phyloP scores from a whole-genome alignment of 1,140 invertebrate species.

The Olivierus martensii region DNA sequence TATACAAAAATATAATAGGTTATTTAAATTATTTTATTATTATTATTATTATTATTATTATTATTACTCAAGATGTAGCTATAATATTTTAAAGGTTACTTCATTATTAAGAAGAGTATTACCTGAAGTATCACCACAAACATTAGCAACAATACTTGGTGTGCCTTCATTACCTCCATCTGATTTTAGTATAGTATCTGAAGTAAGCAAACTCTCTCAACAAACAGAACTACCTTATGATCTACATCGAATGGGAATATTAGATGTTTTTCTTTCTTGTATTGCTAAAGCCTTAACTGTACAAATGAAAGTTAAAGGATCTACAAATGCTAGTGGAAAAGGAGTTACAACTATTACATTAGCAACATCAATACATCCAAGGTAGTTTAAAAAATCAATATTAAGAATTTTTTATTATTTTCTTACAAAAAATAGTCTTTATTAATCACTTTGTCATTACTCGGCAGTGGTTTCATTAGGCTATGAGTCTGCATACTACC shows the following conservation, averaged over 20 bases:
- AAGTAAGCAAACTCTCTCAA: conserved; percentile 23
- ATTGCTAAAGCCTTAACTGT: conserved; percentile 73
- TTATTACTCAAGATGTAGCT: no score
- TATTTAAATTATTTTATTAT: no score
- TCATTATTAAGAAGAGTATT: conserved; percentile 62
- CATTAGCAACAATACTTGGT: conserved; percentile 41
- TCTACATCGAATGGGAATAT: conserved; percentile 44
- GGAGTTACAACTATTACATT: conserved; percentile 36
- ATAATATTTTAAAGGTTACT: conserved; percentile 41
- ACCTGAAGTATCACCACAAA: conserved; percentile 56
- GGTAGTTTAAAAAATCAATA: no score
- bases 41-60: no score
- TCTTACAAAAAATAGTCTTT: no score
- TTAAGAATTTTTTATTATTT: background rate
- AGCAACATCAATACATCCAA: conserved; percentile 23
- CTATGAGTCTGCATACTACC: no score
- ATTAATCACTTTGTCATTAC: no score
- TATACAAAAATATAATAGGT: no score
- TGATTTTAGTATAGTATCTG: conserved; percentile 52
- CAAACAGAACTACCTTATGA: conserved; percentile 37
- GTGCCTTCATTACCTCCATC: conserved; percentile 52
- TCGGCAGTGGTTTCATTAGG: no score
- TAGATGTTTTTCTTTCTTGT: conserved; percentile 73
- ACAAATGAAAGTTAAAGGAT: conserved; percentile 67
- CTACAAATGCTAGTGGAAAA: conserved; percentile 38